Evolutionary conservation across 2,888 invertebrate genomes (phyloP).

Genomic region (Aspidiotus rigidus): DNA sequence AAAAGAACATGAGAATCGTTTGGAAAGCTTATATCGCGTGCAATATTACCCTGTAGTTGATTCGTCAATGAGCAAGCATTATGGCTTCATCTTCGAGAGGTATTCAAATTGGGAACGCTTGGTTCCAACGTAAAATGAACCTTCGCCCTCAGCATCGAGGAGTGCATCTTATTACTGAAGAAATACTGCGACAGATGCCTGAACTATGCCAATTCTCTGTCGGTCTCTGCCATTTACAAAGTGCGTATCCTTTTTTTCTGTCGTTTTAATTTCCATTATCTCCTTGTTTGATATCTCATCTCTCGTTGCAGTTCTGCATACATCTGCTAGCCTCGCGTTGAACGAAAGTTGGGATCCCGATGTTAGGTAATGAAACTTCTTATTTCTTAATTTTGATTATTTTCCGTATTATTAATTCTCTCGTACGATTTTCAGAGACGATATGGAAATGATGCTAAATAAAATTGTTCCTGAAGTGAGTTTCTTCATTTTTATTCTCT

Average conservation of each 20-base stretch:
- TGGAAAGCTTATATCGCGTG: too few relatives aligned
- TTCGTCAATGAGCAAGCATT: slow-evolving; percentile 32
- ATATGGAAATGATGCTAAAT: slow-evolving; percentile 99
- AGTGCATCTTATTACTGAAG: slow-evolving; percentile 93
- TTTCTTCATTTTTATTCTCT: slow-evolving; percentile 16
- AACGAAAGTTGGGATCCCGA: slow-evolving; percentile 99
- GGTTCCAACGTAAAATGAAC: slow-evolving; percentile 96
- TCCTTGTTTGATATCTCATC: slow-evolving; percentile 5
- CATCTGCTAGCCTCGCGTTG: slow-evolving; percentile 91
- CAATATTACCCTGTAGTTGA: background rate
- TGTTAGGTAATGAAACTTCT: slow-evolving; percentile 52
- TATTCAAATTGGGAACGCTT: slow-evolving; percentile 91
- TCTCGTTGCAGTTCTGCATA: slow-evolving; percentile 79
- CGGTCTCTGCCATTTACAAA: slow-evolving; percentile 93
- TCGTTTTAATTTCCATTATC: background rate
- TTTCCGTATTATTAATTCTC: background rate
- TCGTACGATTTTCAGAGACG: slow-evolving; percentile 57
- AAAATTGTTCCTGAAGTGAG: slow-evolving; percentile 87
- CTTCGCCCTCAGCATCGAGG: slow-evolving; percentile 92
- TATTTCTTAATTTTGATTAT: slow-evolving; percentile 6
- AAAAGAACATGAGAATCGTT: background rate
- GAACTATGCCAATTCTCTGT: slow-evolving; percentile 90
- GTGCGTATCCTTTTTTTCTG: slow-evolving; percentile 55
- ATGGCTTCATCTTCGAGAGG: slow-evolving; percentile 77
- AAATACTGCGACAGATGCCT: slow-evolving; percentile 87